Base-by-base conservation (phyloP, 2,888 invertebrate species). In the Drosophila borealis region DNA sequence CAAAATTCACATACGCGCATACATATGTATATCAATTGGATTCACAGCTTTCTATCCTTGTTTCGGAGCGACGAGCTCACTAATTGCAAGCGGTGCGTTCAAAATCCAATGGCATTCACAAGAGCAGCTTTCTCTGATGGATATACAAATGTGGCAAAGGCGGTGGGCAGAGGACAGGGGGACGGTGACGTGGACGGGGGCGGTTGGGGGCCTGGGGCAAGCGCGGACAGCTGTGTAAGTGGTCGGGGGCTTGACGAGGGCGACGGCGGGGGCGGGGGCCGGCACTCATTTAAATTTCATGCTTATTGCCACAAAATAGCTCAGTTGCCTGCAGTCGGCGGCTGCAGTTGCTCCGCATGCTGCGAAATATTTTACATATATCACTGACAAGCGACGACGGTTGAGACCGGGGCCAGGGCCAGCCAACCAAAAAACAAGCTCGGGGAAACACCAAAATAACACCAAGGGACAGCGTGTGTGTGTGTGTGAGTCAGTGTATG, bases 391-490 rank as follows among this genome's bases (percentile, higher is more conserved):
- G 86, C 86, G 83, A 66, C 76, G 85, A 87, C 72, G 81, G 73
- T 70, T 79, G 62, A 70, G 56, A 44, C 54, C 54, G 72, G 53
- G 75, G 67, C 73, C 79, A 74, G 65, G 78, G 75, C 74, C 89
- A 85, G 72, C 83, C 83, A 87, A 88, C 85, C 85, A 86, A 86
- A 86, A 86, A 86, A 86, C 89, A 89, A 86, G 85, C 89, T 89
- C 67, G 62, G 85, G 89, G 85, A 88, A 81, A 70, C 84, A 84
- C 83, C 83, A 75, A 88, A 88, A 88, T 88, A 87, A 84, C 79
- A 84, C 79, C 79, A 75, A 75, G 87, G 89, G 84, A 86, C 65
- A 46, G 49, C 59, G 64, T 59, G 29, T 61, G 51, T 65, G 48
- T 67, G 19, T 70, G 19, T 51, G 1, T 41, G 13, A 19, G n/a